phyloP scores from a whole-genome alignment of 2,888 invertebrate species.

The Yponomeuta sedellus region DNA sequence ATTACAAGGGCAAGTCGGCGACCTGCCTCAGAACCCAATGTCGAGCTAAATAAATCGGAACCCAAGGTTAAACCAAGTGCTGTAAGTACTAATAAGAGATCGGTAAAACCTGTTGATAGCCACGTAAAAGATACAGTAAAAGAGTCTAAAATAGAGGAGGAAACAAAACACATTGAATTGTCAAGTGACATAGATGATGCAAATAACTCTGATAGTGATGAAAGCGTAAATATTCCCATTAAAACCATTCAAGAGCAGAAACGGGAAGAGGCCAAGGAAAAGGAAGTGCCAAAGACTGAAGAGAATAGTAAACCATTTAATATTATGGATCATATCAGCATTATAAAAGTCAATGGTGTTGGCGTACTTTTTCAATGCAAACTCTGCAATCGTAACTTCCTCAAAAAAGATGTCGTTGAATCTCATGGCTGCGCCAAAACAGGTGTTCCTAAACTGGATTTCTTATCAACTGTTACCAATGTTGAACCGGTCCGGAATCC shows the following conservation, averaged over 20 bases:
- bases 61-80: neutral
- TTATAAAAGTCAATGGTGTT: conserved; percentile 65
- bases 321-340: conserved; percentile 64
- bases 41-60: neutral
- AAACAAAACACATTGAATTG: neutral
- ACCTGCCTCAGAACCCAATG: neutral
- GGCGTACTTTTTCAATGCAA: conserved; percentile 67
- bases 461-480: conserved; percentile 30
- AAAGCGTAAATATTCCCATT: neutral
- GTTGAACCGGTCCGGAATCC: conserved; percentile 47
- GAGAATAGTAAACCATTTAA: conserved; percentile 35
- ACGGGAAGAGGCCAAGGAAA: conserved; percentile 4
- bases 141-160: neutral
- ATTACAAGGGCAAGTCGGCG: neutral
- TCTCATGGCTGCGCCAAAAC: conserved; percentile 64
- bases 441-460: conserved; percentile 46
- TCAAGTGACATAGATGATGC: neutral
- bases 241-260: conserved; percentile 14
- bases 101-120: neutral
- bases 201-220: conserved; percentile 4
- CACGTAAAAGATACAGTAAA: neutral
- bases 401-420: conserved; percentile 57
- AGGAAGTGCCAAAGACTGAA: conserved; percentile 12
- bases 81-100: neutral
- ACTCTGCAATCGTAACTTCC: conserved; percentile 63